A percentile compares a stretch with the other conserved stretches of the same genome.
These are phyloP conservation scores for Florisuga fusca DNA, from an alignment of 2,797 vertebrate species.

Conservation along the genomic window DNA sequence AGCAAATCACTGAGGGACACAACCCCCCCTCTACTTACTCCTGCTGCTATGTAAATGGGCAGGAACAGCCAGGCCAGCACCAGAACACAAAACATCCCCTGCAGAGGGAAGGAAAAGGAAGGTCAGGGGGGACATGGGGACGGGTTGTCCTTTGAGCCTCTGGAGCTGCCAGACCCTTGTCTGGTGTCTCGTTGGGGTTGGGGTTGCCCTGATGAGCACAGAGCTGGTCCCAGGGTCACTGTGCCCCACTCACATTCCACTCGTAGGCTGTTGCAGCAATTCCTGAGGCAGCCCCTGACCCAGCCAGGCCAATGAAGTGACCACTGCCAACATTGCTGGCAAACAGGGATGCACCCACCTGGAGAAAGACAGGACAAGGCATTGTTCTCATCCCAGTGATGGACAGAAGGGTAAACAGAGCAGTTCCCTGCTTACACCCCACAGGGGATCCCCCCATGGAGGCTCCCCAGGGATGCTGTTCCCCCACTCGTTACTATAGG, in stretches of 20 bases:
- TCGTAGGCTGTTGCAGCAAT: slow-evolving; percentile 91
- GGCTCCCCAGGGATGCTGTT: neutral
- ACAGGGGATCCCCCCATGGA: neutral
- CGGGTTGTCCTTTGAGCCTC: neutral
- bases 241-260: slow-evolving; percentile 87
- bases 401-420: neutral
- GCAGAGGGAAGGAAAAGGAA: neutral
- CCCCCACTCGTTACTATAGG: fast-evolving
- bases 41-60: slow-evolving; percentile 92
- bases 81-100: slow-evolving; percentile 93
- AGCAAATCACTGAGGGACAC: neutral
- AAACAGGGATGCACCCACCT: slow-evolving; percentile 97
- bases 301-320: slow-evolving; percentile 95
- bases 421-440: neutral
- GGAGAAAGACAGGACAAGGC: neutral
- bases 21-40: slow-evolving; percentile 79
- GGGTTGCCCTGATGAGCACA: neutral
- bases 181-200: fast-evolving
- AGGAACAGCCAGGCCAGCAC: slow-evolving; percentile 94
- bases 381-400: neutral
- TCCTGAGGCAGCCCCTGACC: slow-evolving; percentile 92
- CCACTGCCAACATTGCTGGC: slow-evolving; percentile 98
- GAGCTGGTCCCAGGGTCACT: neutral
- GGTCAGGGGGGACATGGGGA: neutral
- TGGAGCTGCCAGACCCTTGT: neutral